phyloP scores from a whole-genome alignment of 2,888 invertebrate species.

The Steinernema hermaphroditum region DNA sequence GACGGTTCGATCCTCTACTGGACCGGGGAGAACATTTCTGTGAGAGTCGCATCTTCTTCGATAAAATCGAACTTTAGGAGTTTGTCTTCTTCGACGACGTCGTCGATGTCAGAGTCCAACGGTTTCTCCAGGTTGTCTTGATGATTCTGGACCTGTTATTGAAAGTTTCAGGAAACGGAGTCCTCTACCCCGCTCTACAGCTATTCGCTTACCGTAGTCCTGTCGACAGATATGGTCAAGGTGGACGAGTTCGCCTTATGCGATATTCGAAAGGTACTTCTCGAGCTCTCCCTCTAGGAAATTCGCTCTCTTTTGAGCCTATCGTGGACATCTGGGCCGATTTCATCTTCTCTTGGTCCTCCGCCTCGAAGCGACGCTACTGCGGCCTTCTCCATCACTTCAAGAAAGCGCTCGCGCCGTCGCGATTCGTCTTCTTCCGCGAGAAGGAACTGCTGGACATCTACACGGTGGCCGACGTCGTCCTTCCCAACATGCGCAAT shows the following conservation, averaged over 20 bases:
- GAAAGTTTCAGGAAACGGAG: neutral
- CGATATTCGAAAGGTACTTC: constrained; percentile 1
- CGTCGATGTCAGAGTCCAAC: neutral
- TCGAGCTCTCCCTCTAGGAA: neutral
- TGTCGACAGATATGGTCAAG: neutral
- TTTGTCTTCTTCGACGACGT: neutral
- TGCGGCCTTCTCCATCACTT: neutral
- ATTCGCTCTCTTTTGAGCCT: neutral
- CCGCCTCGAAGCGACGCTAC: neutral
- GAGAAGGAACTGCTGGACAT: constrained; percentile 8
- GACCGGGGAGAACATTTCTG: constrained; percentile 5
- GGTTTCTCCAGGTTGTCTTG: neutral
- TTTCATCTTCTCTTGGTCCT: neutral
- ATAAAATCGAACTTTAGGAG: neutral
- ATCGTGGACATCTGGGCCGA: constrained; percentile 19
- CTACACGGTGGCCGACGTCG: neutral
- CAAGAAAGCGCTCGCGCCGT: constrained; percentile 4
- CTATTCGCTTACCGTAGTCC: neutral
- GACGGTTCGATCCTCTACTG: constrained; percentile 51
- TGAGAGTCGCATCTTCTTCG: neutral
- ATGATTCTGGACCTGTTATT: neutral
- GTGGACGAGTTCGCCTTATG: neutral
- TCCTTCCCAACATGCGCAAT: neutral
- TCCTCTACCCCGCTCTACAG: neutral
- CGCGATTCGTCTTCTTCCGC: neutral